Evolutionary conservation across 2,888 invertebrate genomes (phyloP).

Genomic region (Tuberolachnus salignus): DNA sequence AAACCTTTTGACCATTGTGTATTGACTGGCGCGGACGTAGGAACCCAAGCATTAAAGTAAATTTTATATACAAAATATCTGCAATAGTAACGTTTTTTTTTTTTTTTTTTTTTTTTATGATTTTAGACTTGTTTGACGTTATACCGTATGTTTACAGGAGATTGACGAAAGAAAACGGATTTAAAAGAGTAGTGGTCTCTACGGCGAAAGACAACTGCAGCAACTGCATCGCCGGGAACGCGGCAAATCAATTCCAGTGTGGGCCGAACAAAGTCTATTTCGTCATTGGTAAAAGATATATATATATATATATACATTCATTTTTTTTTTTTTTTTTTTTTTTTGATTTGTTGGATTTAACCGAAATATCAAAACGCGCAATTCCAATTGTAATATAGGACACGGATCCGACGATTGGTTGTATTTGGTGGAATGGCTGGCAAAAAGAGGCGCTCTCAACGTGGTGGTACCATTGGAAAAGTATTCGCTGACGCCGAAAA

Average conservation of each 20-base stretch:
- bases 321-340: no score
- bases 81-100: no score
- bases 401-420: slow-evolving; percentile 39
- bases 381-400: neutral
- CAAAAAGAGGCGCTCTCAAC: slow-evolving; percentile 51
- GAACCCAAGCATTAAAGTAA: neutral
- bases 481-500: slow-evolving; percentile 14
- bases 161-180: slow-evolving; percentile 6
- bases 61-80: no score
- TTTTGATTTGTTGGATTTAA: no score
- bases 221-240: neutral
- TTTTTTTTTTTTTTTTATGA: no score
- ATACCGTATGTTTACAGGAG: neutral
- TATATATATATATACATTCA: no score
- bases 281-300: slow-evolving; percentile 15
- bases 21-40: slow-evolving; percentile 1
- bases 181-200: slow-evolving; percentile 8
- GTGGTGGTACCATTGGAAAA: slow-evolving; percentile 40
- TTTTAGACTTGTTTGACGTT: no score
- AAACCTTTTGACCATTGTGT: slow-evolving; percentile 18
- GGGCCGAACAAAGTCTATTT: slow-evolving; percentile 1
- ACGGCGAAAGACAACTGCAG: neutral
- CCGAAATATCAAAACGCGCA: no score
- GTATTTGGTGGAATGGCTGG: slow-evolving; percentile 56
- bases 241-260: neutral